Evolutionary conservation across 2,797 vertebrate species (phyloP).

Genomic region (Hemibagrus guttatus): DNA sequence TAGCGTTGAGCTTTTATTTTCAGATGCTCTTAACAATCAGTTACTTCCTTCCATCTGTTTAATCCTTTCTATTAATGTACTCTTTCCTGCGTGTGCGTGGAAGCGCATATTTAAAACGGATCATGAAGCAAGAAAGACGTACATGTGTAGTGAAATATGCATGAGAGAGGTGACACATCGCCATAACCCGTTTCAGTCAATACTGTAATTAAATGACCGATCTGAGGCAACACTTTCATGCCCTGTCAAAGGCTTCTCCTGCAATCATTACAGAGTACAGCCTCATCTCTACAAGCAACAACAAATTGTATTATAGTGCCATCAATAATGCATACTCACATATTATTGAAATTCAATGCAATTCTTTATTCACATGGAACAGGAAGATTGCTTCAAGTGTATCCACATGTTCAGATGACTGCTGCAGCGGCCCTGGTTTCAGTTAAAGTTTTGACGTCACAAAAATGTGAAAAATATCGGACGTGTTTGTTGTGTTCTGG

Average conservation of each 20-base stretch:
- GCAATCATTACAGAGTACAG: slow-evolving; percentile 53
- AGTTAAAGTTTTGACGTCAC: not conserved
- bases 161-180: slow-evolving; percentile 25
- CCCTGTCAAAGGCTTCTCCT: slow-evolving; percentile 37
- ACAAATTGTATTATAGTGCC: slow-evolving; percentile 56
- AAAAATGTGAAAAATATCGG: not conserved
- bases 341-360: slow-evolving; percentile 59
- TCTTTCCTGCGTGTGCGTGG: not conserved
- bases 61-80: not conserved
- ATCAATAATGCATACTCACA: slow-evolving; percentile 60
- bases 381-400: slow-evolving; percentile 34
- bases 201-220: slow-evolving; percentile 61
- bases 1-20: not conserved
- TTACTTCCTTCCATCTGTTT: not conserved
- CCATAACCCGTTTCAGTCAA: slow-evolving; percentile 55
- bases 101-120: slow-evolving; percentile 35
- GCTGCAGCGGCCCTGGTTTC: not conserved
- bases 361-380: slow-evolving; percentile 41
- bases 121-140: slow-evolving; percentile 47
- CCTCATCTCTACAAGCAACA: slow-evolving; percentile 46
- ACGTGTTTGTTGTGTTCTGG: not conserved
- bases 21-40: not conserved
- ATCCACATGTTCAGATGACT: slow-evolving; percentile 20
- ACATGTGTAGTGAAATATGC: slow-evolving; percentile 45
- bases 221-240: slow-evolving; percentile 40